phyloP scores from a whole-genome alignment of 2,113 vertebrate genomes.

The Ceyx melanurus region DNA sequence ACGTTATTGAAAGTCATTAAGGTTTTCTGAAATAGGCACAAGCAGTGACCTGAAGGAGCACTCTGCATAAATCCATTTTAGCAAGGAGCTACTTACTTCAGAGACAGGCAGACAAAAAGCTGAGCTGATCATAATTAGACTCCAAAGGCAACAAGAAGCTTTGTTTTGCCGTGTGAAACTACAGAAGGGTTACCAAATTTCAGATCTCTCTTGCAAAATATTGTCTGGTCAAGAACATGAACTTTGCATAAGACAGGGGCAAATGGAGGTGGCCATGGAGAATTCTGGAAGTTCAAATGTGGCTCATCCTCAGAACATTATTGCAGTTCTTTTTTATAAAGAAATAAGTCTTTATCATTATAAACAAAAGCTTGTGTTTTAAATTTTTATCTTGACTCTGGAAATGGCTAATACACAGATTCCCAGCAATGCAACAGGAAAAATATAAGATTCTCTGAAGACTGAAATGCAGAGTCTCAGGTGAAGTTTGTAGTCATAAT shows the following conservation, averaged over 20 bases:
- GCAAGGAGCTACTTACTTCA: background rate
- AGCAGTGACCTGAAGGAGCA: background rate
- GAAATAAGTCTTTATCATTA: background rate
- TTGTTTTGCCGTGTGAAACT: background rate
- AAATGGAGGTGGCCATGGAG: rapidly evolving
- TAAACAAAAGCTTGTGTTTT: background rate
- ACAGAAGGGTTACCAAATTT: background rate
- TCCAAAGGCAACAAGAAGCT: background rate
- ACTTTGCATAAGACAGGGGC: background rate
- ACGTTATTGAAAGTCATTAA: background rate
- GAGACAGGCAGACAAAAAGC: background rate
- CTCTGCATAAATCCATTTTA: background rate
- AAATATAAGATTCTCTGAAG: background rate
- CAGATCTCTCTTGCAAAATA: background rate
- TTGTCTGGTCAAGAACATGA: background rate
- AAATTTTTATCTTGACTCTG: background rate
- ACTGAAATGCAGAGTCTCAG: background rate
- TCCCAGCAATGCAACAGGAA: background rate
- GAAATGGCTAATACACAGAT: background rate
- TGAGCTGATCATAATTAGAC: background rate
- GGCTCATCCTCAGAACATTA: background rate
- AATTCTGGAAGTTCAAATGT: background rate
- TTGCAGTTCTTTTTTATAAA: background rate
- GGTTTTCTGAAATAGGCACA: background rate
- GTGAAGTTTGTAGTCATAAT: background rate